Base-by-base conservation (phyloP, 2,888 invertebrate genomes). In the Ennomos quercinarius region DNA sequence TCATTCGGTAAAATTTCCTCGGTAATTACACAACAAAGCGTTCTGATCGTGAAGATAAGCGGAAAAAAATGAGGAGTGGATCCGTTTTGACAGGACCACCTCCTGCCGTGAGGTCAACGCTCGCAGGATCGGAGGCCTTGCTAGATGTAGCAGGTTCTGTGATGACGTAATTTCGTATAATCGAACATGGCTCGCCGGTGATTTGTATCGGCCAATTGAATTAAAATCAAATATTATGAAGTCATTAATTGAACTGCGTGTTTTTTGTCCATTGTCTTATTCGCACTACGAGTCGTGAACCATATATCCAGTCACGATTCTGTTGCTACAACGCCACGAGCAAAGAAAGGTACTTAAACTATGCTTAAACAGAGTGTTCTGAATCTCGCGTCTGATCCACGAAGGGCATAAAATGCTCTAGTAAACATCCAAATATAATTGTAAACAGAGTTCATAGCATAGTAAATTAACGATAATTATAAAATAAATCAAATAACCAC, bases 1-100 rank as follows among this genome's bases (percentile, higher is more conserved):
- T 34, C 34, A 64, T 66, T 60, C 53, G 49, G 72, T 76, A 69
- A n/a, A n/a, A 74, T 78, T 73, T 73, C 70, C 67, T 70, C 61
- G 69, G 71, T 81, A 83, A 83, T 82, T 82, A 82, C 73, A 75
- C 70, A 76, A 84, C 83, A 83, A 83, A 81, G 79, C 71, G 59
- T 65, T 65, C 52, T 66, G 81, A 79, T 81, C 73, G 68, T 72
- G 64, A 65, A 78, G 83, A 83, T 82, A 82, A 78, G 75, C 73
- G 73, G 67, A 71, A 79, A 82, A 81, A 82, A 80, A 81, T 80
- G 72, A 76, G 58, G 58, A 56, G 50, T 67, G 55, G 63, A 70
- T 74, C 67, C 46, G 49, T 62, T 62, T 55, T 78, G 77, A 76
- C 77, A 77, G 77, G 77, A 76, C 71, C 74, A 76, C 74, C 77